Percentiles rank a stretch among this genome's conserved stretches.
Evolutionary conservation across 2,797 vertebrate genomes (phyloP).

Genomic region (Falco naumanni): DNA sequence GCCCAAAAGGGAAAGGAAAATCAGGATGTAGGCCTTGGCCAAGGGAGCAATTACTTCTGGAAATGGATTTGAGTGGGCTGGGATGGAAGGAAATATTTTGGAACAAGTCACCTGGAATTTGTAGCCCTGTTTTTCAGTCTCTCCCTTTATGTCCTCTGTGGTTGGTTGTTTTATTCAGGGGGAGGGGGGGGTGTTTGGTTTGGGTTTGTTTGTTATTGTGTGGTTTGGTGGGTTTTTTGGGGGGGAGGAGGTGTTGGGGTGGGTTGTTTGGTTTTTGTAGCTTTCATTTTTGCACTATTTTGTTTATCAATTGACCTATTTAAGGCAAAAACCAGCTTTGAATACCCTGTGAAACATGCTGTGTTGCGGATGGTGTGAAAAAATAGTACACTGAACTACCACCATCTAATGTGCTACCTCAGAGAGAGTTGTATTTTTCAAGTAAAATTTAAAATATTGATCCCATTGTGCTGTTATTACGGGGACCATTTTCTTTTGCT

Average conservation of each 20-base stretch:
- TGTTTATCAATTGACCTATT: not conserved
- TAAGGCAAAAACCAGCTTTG: not conserved
- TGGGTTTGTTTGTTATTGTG: not conserved
- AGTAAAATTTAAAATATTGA: not conserved
- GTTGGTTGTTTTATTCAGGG: not conserved
- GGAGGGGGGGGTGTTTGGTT: not conserved
- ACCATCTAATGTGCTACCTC: not conserved
- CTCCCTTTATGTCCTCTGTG: not conserved
- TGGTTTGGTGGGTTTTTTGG: too few relatives aligned
- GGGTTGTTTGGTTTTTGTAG: not conserved
- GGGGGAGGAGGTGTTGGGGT: too few relatives aligned
- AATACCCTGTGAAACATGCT: not conserved
- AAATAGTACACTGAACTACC: not conserved
- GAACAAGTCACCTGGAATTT: conserved; percentile 31
- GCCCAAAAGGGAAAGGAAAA: not conserved
- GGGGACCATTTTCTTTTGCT: not conserved
- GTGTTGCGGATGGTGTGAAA: not conserved
- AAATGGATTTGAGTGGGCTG: conserved; percentile 58
- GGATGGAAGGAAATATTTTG: conserved; percentile 7
- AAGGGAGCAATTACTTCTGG: conserved; percentile 37
- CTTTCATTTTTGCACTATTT: not conserved
- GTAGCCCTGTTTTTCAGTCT: not conserved
- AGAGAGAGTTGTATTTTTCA: not conserved
- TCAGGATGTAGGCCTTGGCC: conserved; percentile 40
- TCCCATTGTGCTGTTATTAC: not conserved